Evolutionary conservation across 2,113 vertebrate species (phyloP), one percentile per base, ranked within the genome.

Genomic region (Pachypanchax playfairii): DNA sequence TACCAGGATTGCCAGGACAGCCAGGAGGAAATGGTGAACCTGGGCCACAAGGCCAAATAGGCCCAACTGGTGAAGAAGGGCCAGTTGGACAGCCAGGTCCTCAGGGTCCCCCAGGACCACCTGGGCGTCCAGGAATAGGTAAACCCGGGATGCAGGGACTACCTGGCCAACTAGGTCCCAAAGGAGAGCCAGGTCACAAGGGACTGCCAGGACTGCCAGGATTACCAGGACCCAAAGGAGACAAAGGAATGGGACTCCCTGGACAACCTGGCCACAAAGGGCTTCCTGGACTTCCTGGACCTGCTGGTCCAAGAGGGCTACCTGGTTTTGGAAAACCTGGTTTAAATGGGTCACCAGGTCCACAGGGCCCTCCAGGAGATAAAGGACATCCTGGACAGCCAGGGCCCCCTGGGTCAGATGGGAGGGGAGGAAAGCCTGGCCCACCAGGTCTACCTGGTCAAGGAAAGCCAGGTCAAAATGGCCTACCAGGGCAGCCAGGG

Each of bases 111-210:
- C 94, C 94, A 2, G 96, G 97, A 29, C 93, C 95, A 55, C 91
- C 93, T 0, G 96, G 97, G 28, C 90, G 97, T 24, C 94, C 95
- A 2, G 97, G 95, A 55, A 91, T 96, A 57, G 96, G 96, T 42
- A 98, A 95, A 75, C 92, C 91, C 0, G 97, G 97, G 18, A 87
- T 88, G 3, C 94, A 94, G 0, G 97, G 97, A 71, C 79, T 95
- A 62, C 94, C 96, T 75, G 96, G 97, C 21, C 94, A 94, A 59
- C 94, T 92, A 0, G 97, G 96, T 24, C 67, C 74, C 1, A 96
- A 95, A 88, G 96, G 94, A 8, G 96, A 98, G 36, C 93, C 95
- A 20, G 97, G 96, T 20, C 93, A 94, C 87, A 98, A 96, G 90
- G 96, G 97, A 24, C 90, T 89, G 4, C 94, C 95, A 0, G 96